Evolutionary conservation across 2,113 vertebrate species (phyloP).

Genomic region (Steatornis caripensis): DNA sequence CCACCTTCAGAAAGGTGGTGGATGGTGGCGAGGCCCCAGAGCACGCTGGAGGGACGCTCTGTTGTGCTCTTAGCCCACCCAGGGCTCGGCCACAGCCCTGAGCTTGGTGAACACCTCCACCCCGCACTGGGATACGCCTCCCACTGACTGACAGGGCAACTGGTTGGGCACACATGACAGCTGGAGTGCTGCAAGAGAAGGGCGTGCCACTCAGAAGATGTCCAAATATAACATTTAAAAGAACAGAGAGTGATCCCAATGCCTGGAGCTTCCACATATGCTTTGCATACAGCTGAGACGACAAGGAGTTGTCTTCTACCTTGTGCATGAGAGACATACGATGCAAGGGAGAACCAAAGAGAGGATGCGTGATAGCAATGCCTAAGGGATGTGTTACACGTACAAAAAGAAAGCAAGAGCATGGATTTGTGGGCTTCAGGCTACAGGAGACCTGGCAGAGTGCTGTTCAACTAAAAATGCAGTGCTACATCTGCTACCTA

Average conservation of each 20-base stretch:
- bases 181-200: not conserved
- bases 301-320: not conserved
- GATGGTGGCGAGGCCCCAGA: not conserved
- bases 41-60: not conserved
- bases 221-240: not conserved
- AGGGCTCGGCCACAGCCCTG: not conserved
- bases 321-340: not conserved
- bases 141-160: not conserved
- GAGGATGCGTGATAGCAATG: not conserved
- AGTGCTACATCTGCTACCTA: not conserved
- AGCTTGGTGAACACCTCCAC: not conserved
- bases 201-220: not conserved
- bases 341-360: not conserved
- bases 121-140: not conserved
- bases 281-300: not conserved
- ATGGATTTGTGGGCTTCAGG: not conserved
- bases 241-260: not conserved
- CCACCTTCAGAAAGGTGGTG: not conserved
- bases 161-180: not conserved
- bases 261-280: not conserved
- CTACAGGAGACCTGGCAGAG: not conserved
- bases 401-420: not conserved
- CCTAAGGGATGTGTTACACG: not conserved
- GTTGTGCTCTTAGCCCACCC: not conserved
- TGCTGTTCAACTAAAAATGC: not conserved